A percentile compares a stretch with the other conserved stretches of the same genome.
These are phyloP conservation scores for Drosophila mimica DNA, from an alignment of 2,888 invertebrate species.

Conservation along the genomic window DNA sequence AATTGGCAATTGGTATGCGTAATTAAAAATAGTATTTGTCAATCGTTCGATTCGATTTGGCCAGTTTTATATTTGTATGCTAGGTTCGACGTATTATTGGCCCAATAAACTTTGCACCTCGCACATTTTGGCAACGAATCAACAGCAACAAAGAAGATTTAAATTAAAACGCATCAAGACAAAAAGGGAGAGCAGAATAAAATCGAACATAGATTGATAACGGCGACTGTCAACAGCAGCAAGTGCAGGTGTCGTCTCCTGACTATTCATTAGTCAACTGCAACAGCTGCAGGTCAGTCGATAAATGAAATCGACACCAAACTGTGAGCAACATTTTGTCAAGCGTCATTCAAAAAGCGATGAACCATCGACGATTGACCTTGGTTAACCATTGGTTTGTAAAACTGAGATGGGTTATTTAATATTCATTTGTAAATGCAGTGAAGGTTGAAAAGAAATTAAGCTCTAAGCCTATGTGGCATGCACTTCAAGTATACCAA, in stretches of 20 bases:
- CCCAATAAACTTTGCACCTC: conserved; percentile 79
- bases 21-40: conserved; percentile 71
- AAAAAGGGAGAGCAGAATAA: background rate
- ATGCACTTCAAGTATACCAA: background rate
- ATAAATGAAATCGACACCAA: conserved; percentile 16
- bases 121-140: conserved; percentile 48
- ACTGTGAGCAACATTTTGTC: conserved; percentile 1
- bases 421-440: background rate
- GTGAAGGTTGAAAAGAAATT: background rate
- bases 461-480: background rate
- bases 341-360: background rate
- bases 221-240: conserved; percentile 15
- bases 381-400: conserved; percentile 3
- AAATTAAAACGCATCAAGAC: conserved; percentile 32
- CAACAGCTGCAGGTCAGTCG: conserved; percentile 23
- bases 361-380: conserved; percentile 4
- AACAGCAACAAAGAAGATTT: conserved; percentile 43
- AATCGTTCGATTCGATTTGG: conserved; percentile 21
- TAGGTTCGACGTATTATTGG: conserved; percentile 56
- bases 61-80: conserved; percentile 42
- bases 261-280: background rate
- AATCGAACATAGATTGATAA: conserved; percentile 13
- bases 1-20: conserved; percentile 47
- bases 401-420: conserved; percentile 6
- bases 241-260: background rate